Conservation (phyloP, 2,888 invertebrate species). For the Sylvicola fuscatus region DNA sequence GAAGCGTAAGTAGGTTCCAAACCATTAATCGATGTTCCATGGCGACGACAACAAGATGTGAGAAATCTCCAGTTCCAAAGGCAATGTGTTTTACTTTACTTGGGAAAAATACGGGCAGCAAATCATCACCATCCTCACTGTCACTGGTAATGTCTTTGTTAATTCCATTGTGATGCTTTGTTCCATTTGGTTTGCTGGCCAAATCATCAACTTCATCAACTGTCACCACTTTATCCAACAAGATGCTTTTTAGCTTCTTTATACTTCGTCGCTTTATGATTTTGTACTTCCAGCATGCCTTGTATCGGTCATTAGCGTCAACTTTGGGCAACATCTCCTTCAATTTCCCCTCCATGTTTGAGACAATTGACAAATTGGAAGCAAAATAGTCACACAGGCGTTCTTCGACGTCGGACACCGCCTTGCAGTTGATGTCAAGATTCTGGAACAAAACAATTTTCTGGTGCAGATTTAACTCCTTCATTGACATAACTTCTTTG, state of each 20-base stretch:
- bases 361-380: background rate
- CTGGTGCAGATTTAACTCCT: conserved; percentile 4
- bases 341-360: background rate
- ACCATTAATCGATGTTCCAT: conserved; percentile 33
- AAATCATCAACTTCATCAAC: too few species aligned
- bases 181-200: too few species aligned
- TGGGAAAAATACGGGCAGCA: conserved; percentile 11
- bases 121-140: conserved; percentile 3
- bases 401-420: too few species aligned
- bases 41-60: conserved; percentile 20
- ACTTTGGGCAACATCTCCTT: background rate
- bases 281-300: background rate
- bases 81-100: conserved; percentile 17
- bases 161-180: too few species aligned
- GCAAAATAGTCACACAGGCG: background rate
- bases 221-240: background rate
- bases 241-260: background rate
- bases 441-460: conserved; percentile 6
- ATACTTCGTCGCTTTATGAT: too few species aligned
- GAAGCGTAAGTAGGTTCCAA: conserved; percentile 45
- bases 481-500: conserved; percentile 1
- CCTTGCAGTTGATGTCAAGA: conserved; percentile 4
- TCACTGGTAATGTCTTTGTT: conserved; percentile 1
- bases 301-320: background rate
- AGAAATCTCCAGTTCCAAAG: conserved; percentile 21